These are phyloP conservation scores for Okamejei kenojei DNA, from an alignment of 2,797 vertebrate species.

Conservation along the genomic window DNA sequence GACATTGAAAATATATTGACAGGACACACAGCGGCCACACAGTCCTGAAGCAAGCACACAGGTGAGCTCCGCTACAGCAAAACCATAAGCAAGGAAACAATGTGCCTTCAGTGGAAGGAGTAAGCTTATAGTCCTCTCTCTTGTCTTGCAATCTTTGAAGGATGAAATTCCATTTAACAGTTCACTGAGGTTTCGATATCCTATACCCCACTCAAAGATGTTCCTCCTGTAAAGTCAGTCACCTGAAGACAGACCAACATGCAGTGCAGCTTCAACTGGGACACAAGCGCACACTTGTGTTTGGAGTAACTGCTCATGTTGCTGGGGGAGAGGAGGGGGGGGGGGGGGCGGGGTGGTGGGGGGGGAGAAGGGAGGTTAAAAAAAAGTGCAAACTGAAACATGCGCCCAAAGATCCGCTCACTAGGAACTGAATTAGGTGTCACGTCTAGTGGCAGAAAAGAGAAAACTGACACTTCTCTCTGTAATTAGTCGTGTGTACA, in stretches of 20 bases:
- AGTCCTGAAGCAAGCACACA: neutral
- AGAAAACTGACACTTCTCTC: neutral
- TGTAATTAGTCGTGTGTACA: neutral
- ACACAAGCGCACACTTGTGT: too few species aligned
- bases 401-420: neutral
- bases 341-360: too few species aligned
- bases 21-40: neutral
- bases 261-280: neutral
- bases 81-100: neutral
- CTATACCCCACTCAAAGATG: neutral
- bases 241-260: neutral
- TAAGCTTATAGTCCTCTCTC: neutral
- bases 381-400: neutral
- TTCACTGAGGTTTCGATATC: neutral
- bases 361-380: too few species aligned
- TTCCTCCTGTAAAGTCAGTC: neutral
- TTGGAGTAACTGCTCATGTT: neutral
- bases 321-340: neutral
- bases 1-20: neutral
- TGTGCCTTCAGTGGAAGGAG: neutral
- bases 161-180: neutral
- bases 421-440: neutral
- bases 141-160: neutral
- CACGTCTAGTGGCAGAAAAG: neutral
- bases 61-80: neutral